A percentile compares a stretch with the other conserved stretches of the same genome.
phyloP scores from a whole-genome alignment of 2,888 invertebrate genomes.

The Drosophila putrida region DNA sequence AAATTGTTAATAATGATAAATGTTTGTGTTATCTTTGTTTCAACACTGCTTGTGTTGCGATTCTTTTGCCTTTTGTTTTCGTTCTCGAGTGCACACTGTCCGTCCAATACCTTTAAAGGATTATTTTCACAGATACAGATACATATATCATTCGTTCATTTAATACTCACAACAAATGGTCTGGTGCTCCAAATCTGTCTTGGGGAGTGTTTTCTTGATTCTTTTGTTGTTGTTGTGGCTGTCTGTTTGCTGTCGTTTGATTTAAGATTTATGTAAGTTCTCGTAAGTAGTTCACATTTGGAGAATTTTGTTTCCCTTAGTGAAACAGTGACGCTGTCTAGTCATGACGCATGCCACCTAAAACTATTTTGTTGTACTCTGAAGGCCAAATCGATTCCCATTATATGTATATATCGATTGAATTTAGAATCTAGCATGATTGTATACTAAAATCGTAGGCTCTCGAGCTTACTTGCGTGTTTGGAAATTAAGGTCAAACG shows the following conservation, averaged over 20 bases:
- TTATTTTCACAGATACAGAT: slow-evolving; percentile 2
- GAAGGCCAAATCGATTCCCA: slow-evolving; percentile 47
- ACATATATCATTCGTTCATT: slow-evolving; percentile 36
- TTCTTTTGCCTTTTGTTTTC: slow-evolving; percentile 15
- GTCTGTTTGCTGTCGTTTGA: slow-evolving; percentile 28
- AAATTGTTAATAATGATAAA: slow-evolving; percentile 66
- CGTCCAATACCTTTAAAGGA: background rate
- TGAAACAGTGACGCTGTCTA: slow-evolving; percentile 13
- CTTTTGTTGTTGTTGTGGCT: slow-evolving; percentile 4
- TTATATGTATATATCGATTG: slow-evolving; percentile 34
- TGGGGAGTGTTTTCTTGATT: background rate
- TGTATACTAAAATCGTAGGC: slow-evolving; percentile 14
- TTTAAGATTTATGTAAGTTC: slow-evolving; percentile 29
- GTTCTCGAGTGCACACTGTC: slow-evolving; percentile 10
- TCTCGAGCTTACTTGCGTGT: slow-evolving; percentile 42
- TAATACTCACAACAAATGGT: slow-evolving; percentile 27
- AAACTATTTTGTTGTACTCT: slow-evolving; percentile 9
- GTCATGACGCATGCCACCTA: slow-evolving; percentile 16
- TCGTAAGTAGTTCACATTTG: slow-evolving; percentile 39
- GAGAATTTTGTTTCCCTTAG: slow-evolving; percentile 17
- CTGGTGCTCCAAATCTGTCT: slow-evolving; percentile 6
- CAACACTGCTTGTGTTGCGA: slow-evolving; percentile 21
- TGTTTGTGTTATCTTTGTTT: slow-evolving; percentile 40
- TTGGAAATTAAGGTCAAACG: slow-evolving; percentile 60
- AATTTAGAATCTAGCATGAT: slow-evolving; percentile 16